Evolutionary conservation across 2,113 vertebrate species (phyloP).

Genomic region (Platanista minor): DNA sequence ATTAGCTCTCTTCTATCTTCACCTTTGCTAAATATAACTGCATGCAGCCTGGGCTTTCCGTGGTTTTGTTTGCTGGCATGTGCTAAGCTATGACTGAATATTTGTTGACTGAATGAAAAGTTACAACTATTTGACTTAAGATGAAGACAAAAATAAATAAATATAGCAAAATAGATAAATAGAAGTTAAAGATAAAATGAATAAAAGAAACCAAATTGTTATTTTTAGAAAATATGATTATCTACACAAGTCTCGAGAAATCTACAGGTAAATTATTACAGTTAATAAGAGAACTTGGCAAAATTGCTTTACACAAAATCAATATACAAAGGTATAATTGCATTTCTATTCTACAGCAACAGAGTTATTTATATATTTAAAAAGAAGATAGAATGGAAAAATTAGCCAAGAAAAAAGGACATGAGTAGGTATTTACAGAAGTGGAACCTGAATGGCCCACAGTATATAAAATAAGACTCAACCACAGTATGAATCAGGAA

Average conservation of each 20-base stretch:
- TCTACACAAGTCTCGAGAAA: background rate
- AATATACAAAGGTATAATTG: background rate
- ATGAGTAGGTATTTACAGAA: background rate
- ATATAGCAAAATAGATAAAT: background rate
- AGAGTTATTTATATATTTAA: background rate
- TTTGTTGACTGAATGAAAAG: background rate
- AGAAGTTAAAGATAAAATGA: background rate
- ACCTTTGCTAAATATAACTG: background rate
- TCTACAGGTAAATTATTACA: background rate
- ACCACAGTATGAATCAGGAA: background rate
- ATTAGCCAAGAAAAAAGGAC: background rate
- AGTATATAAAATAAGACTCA: background rate
- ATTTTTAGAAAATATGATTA: background rate
- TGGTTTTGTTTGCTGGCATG: background rate
- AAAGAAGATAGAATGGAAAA: background rate
- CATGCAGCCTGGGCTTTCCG: rapidly evolving
- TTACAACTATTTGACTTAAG: background rate
- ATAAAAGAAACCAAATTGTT: background rate
- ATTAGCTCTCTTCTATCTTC: background rate
- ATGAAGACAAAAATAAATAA: background rate
- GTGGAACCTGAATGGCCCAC: background rate
- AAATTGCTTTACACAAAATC: background rate
- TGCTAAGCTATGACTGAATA: background rate
- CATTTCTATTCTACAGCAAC: background rate
- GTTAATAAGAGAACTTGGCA: background rate